Percentiles rank a stretch among this genome's conserved stretches.
These are phyloP conservation scores for Bombus waltoni DNA, from an alignment of 1,140 invertebrate genomes.

Conservation along the genomic window DNA sequence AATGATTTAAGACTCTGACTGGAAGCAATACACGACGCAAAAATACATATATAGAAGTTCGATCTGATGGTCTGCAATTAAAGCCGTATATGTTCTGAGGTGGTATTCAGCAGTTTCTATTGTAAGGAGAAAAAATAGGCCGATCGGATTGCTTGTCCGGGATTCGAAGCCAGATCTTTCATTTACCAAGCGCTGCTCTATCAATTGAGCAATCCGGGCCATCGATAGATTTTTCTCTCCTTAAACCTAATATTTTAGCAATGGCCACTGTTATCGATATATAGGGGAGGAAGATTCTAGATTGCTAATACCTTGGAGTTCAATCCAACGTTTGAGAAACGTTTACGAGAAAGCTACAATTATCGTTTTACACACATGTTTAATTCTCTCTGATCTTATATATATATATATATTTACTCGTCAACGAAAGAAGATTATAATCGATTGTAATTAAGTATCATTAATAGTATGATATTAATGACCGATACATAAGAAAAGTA, in stretches of 20 bases:
- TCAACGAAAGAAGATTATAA: no score
- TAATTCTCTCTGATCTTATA: no score
- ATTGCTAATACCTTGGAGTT: neutral
- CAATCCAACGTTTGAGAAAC: neutral
- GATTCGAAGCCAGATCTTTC: slow-evolving; percentile 29
- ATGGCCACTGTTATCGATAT: neutral
- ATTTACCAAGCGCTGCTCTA: slow-evolving; percentile 1
- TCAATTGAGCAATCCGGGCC: slow-evolving; percentile 20
- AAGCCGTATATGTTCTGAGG: neutral
- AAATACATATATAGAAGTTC: neutral
- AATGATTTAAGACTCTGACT: neutral
- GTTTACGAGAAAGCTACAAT: neutral
- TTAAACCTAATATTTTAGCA: slow-evolving; percentile 9
- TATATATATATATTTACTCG: no score
- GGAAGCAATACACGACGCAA: neutral
- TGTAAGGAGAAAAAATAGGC: slow-evolving; percentile 18
- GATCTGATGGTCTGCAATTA: slow-evolving; percentile 6
- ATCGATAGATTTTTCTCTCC: neutral
- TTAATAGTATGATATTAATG: neutral
- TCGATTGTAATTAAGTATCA: no score
- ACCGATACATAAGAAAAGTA: neutral
- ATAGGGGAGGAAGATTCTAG: neutral
- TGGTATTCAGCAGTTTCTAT: slow-evolving; percentile 1
- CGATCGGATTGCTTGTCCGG: slow-evolving; percentile 19
- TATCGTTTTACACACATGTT: no score